Base-by-base conservation (phyloP, 2,113 vertebrate species). In the Micronycteris hirsuta region DNA sequence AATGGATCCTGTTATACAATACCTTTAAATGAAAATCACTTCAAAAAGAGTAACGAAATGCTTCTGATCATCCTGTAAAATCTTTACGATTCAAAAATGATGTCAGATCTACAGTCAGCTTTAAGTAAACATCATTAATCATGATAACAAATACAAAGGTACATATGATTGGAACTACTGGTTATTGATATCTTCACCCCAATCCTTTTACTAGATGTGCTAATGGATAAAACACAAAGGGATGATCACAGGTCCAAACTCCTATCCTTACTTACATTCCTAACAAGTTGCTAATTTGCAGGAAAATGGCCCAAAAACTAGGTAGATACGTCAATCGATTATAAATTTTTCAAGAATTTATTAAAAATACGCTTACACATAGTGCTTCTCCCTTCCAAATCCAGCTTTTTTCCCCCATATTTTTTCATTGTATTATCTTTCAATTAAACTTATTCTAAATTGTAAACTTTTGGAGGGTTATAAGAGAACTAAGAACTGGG, bases 11-110 rank as follows among this genome's bases (percentile, higher is more conserved):
- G 16, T 38, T 76, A 54, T 31, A 13, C 47, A 68, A 70, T n/a
- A 47, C 52, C 73, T 86, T 63, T 74, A 82, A 90, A 76, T 52
- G 93, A 84, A 84, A 78, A 54, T 54, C 71, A 90, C 70, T 94
- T 92, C 19, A 81, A 22, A 49, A 52, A 86, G 12, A 67, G 17
- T 89, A 74, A 94, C 47, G 38, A 89, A 61, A 63, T 19, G n/a
- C 54, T 74, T 74, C 36, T 65, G 43, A 84, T 61, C 43, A 70
- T n/a, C 45, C 41, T 22, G 26, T 19, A 58, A 89, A 81, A 26
- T 17, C 8, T 87, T 78, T 52, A 65, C 45, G 19, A 81, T 58
- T 86, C 56, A 86, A 89, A 68, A 85, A 28, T 36, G 24, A 71
- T 15, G 3, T 84, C 36, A 88, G 15, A 61, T 38, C 52, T 65